Evolutionary conservation across 2,888 invertebrate genomes (phyloP), one percentile per base, ranked within the genome.

Genomic region (Hydraecia micacea): DNA sequence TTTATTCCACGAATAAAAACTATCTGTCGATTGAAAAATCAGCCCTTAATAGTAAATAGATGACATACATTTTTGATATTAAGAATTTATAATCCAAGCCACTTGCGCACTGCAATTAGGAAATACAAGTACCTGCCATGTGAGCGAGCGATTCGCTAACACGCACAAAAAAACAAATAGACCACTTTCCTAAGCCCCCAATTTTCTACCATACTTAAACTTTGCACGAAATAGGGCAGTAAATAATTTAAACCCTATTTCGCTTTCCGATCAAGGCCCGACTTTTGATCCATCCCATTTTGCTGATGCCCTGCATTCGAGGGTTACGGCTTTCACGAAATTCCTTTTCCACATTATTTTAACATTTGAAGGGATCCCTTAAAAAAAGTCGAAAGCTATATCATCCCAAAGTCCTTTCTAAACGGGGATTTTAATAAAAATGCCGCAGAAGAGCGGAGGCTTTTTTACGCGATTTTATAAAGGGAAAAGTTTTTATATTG

Each of bases 371-470:
- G 66, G n/a, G 32, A 58, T 62, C 39, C 39, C 52, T 78, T 66
- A 25, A 75, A 71, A 75, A 85, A 80, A 76, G 21, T 75, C 66
- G 4, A 21, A 69, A 77, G 73, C 78, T 71, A 83, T 80, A 77
- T 78, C 65, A 60, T 25, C 32, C 55, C 25, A 13, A 21, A 68
- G 67, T 65, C 67, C 55, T 68, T 73, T 72, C 42, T 39, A 49
- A 76, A 71, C 28, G 39, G 39, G n/a, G 52, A 39, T 73, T 82
- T 84, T 78, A 78, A 82, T 84, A 75, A 83, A 86, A 85, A 69
- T 68, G 60, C 69, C 69, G 55, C 75, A 79, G 69, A 75, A 73
- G 66, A 25, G 32, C n/a, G n/a, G 66, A 60, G 32, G 18, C 32
- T 67, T 70, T 77, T 85, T 74, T 74, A 25, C 21, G 62, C 18